Base-by-base conservation (phyloP, 2,888 invertebrate genomes). In the Nemapogon koenigi region DNA sequence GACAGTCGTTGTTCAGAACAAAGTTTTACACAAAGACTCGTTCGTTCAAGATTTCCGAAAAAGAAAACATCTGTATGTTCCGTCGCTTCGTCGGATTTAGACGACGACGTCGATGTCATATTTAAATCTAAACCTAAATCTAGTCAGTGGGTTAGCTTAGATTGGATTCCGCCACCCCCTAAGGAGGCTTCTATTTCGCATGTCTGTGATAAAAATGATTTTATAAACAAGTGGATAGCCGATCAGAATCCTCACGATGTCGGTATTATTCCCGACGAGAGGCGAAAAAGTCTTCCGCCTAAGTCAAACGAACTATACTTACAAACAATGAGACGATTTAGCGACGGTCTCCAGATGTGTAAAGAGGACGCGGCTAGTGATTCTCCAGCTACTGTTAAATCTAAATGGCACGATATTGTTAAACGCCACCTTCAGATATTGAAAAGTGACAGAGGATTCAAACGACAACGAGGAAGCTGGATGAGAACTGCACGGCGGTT, bases 111-210 rank as follows among this genome's bases (percentile, higher is more conserved):
- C 49, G 80, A 80, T 54, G 80, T 80, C 45, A 80, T 80, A 58
- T 80, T 80, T 60, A 80, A 80, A 68, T 80, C 80, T 49, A 80
- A 80, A 53, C 80, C 80, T 43, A 80, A 80, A 62, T 80, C 80
- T 78, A 80, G 80, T 79, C 80, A 80, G 45, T 80, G 80, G 80
- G 73, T 80, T 46, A 80, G 80, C 59, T 62, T 80, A 53, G 80
- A 80, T 65, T 78, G 80, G 71, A 80, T 80, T 61, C 78, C 70
- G 47, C 76, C 73, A 49, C 62, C 66, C 46, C 69, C 72, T 58
- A 73, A 67, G 65, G 76, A 75, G 62, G 73, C 76, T 62, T 71
- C 71, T 59, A 72, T 63, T 59, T 59, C 66, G 54, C 71, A 70
- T 52, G 72, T 69, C 69, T 76, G 78, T 70, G 80, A 80, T 75